phyloP scores from a whole-genome alignment of 2,113 vertebrate species.

The Dinomys branickii region DNA sequence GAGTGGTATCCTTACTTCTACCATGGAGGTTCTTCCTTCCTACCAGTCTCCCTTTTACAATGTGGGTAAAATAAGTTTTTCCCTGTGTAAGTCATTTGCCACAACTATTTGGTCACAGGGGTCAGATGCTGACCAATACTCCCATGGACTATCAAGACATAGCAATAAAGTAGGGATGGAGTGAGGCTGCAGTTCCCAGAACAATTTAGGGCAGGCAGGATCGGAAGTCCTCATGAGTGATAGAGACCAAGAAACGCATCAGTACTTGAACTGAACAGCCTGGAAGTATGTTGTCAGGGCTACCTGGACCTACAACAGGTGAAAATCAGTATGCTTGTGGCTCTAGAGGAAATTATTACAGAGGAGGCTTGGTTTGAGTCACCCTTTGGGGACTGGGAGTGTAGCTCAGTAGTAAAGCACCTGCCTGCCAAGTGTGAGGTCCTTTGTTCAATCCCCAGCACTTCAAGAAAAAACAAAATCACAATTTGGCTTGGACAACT shows the following conservation, averaged over 20 bases:
- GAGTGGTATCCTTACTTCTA: background rate
- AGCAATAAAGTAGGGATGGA: background rate
- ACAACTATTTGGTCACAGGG: background rate
- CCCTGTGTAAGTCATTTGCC: background rate
- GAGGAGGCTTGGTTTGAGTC: background rate
- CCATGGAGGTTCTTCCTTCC: background rate
- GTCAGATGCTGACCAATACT: background rate
- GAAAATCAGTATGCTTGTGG: background rate
- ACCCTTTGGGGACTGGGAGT: background rate
- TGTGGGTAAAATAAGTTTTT: background rate
- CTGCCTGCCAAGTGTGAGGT: background rate
- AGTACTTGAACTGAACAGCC: background rate
- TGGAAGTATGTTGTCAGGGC: background rate
- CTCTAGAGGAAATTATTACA: background rate
- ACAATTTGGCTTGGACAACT: background rate
- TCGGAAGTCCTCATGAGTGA: background rate
- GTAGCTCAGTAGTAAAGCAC: background rate
- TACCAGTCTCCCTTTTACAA: background rate
- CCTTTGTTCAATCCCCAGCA: background rate
- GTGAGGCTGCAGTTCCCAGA: background rate
- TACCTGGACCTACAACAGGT: fast-evolving
- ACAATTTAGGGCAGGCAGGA: background rate
- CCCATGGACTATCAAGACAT: background rate
- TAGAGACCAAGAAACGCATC: background rate
- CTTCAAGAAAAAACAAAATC: background rate